Percentiles rank a stretch among this genome's conserved stretches.
Evolutionary conservation across 2,113 vertebrate genomes (phyloP).

Genomic region (Nothobranchius furzeri): DNA sequence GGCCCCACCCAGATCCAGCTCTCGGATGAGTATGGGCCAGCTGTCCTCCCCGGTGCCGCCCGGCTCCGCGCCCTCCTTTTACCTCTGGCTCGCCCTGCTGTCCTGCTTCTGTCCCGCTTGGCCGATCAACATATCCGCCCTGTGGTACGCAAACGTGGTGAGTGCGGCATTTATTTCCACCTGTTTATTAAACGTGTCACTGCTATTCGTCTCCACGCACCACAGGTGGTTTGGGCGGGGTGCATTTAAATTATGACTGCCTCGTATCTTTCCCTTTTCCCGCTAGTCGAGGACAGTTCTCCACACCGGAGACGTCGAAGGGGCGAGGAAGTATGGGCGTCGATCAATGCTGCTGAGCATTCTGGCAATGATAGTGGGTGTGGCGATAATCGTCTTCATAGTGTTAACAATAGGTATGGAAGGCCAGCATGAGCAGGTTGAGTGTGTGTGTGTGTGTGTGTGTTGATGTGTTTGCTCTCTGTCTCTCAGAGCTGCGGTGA

Average conservation of each 20-base stretch:
- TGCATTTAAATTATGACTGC: constrained; percentile 22
- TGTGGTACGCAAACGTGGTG: constrained; percentile 95
- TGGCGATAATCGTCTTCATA: constrained; percentile 71
- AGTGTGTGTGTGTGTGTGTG: background rate
- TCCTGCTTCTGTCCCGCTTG: constrained; percentile 91
- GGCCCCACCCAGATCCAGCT: constrained; percentile 75
- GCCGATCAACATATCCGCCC: constrained; percentile 88
- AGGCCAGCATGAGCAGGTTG: background rate
- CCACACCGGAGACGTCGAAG: constrained; percentile 65
- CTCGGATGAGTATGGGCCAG: constrained; percentile 81
- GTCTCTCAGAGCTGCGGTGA: constrained; percentile 43
- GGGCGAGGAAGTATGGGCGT: constrained; percentile 71
- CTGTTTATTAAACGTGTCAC: background rate
- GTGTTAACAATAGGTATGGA: constrained; percentile 80
- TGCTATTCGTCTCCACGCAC: constrained; percentile 2
- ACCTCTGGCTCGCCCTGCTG: constrained; percentile 88
- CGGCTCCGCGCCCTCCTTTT: constrained; percentile 79
- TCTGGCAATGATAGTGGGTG: constrained; percentile 72
- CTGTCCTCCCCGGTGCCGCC: constrained; percentile 81
- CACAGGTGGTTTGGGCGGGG: constrained; percentile 17
- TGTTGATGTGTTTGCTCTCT: constrained; percentile 26
- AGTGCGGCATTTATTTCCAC: constrained; percentile 61
- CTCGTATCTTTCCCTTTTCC: constrained; percentile 8
- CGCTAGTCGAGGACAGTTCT: constrained; percentile 67
- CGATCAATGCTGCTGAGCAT: constrained; percentile 65